Evolutionary conservation across 2,888 invertebrate species (phyloP).

Genomic region (Notodonta ziczac): DNA sequence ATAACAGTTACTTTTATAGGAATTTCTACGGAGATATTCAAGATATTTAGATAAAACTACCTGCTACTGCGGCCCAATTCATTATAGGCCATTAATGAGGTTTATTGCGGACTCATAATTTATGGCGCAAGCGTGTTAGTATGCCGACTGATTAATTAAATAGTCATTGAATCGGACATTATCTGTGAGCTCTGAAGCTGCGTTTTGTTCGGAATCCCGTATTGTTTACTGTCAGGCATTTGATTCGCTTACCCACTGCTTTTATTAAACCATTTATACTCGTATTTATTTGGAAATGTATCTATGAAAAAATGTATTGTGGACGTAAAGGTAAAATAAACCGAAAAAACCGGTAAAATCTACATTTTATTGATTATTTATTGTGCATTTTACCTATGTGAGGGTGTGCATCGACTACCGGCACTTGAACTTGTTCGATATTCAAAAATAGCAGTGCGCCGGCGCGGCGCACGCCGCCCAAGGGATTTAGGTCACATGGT

Average conservation of each 20-base stretch:
- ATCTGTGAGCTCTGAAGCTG: slow-evolving; percentile 46
- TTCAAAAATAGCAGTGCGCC: slow-evolving; percentile 67
- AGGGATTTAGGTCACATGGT: slow-evolving; percentile 77
- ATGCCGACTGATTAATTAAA: slow-evolving; percentile 71
- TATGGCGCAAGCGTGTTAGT: slow-evolving; percentile 54
- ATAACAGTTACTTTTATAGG: slow-evolving; percentile 67
- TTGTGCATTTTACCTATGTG: neutral
- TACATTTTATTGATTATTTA: too few relatives aligned
- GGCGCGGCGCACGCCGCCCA: slow-evolving; percentile 47
- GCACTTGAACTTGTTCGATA: slow-evolving; percentile 71
- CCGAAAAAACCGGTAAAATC: too few relatives aligned
- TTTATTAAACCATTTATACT: too few relatives aligned
- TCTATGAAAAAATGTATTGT: too few relatives aligned
- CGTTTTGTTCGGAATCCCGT: slow-evolving; percentile 26
- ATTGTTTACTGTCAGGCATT: slow-evolving; percentile 36
- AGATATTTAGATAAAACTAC: slow-evolving; percentile 68
- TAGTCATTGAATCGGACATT: slow-evolving; percentile 64
- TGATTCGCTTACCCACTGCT: neutral
- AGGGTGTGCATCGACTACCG: slow-evolving; percentile 21
- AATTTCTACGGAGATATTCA: slow-evolving; percentile 52
- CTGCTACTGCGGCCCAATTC: slow-evolving; percentile 78
- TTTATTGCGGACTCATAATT: slow-evolving; percentile 71
- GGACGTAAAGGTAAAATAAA: too few relatives aligned
- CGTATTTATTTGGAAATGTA: too few relatives aligned
- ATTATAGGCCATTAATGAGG: slow-evolving; percentile 75